Evolutionary conservation across 2,888 invertebrate species (phyloP).

Genomic region (Apodemia mormo): DNA sequence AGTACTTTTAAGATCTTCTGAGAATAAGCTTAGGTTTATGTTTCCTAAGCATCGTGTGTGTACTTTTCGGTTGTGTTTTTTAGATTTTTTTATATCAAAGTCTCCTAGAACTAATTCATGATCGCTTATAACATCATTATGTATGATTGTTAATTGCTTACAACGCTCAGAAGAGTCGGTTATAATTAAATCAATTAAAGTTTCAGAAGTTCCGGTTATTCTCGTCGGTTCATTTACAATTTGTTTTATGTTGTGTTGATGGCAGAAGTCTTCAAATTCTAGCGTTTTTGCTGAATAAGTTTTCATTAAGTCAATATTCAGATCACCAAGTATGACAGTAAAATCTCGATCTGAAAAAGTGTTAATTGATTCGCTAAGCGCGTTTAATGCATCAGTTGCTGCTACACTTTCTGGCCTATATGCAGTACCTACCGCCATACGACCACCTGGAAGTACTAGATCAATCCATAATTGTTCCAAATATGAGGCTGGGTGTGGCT

Average conservation of each 20-base stretch:
- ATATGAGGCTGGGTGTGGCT: conserved; percentile 21
- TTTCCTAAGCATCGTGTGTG: conserved; percentile 13
- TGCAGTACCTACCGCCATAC: conserved; percentile 26
- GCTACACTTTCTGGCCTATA: conserved; percentile 28
- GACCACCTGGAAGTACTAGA: conserved; percentile 22
- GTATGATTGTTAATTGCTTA: conserved; percentile 25
- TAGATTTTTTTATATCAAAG: conserved; percentile 19
- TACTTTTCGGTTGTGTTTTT: neutral
- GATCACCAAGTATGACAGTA: conserved; percentile 28
- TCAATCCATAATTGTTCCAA: conserved; percentile 35
- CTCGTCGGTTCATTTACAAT: conserved; percentile 30
- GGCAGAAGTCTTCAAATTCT: conserved; percentile 20
- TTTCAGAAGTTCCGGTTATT: conserved; percentile 24
- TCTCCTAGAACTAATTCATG: conserved; percentile 23
- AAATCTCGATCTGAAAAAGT: conserved; percentile 20
- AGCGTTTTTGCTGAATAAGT: neutral
- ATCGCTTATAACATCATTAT: conserved; percentile 27
- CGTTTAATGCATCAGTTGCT: conserved; percentile 25
- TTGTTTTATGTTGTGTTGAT: conserved; percentile 27
- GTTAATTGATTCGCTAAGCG: conserved; percentile 30
- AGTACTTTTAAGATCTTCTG: conserved; percentile 6
- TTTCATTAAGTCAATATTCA: conserved; percentile 30
- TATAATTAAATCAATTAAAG: conserved; percentile 25
- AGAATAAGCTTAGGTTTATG: conserved; percentile 7
- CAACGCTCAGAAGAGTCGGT: conserved; percentile 19